phyloP scores from a whole-genome alignment of 1,140 invertebrate genomes.

The Sitodiplosis mosellana region DNA sequence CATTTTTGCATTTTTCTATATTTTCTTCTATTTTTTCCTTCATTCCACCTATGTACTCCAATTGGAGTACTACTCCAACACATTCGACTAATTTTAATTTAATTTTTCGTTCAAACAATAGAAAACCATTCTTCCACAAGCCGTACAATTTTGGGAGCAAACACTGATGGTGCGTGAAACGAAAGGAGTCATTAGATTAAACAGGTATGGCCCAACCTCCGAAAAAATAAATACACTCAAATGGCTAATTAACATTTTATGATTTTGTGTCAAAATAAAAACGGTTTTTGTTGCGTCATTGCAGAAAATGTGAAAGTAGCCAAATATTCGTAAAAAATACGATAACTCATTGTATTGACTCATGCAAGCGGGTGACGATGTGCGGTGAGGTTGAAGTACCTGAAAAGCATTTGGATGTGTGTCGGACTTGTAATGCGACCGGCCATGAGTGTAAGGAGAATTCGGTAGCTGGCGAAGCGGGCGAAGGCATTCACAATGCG shows the following conservation, averaged over 20 bases:
- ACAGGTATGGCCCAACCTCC: no score
- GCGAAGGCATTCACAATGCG: slow-evolving; percentile 59
- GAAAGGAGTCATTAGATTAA: slow-evolving; percentile 63
- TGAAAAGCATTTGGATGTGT: slow-evolving; percentile 45
- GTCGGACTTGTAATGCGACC: slow-evolving; percentile 66
- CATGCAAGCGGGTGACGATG: slow-evolving; percentile 68
- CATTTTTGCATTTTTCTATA: no score
- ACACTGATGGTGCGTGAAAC: slow-evolving; percentile 75
- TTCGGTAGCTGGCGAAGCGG: slow-evolving; percentile 22
- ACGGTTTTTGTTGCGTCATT: slow-evolving; percentile 10
- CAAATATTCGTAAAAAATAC: slow-evolving; percentile 68
- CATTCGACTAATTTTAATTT: neutral
- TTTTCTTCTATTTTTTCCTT: no score
- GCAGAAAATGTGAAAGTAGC: slow-evolving; percentile 59
- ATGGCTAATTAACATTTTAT: neutral
- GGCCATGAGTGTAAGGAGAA: slow-evolving; percentile 53
- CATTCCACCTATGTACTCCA: no score
- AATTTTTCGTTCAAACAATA: slow-evolving; percentile 20
- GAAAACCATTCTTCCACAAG: slow-evolving; percentile 78
- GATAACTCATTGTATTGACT: slow-evolving; percentile 71
- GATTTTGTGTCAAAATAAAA: neutral
- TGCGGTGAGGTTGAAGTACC: slow-evolving; percentile 90
- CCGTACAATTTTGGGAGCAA: slow-evolving; percentile 82
- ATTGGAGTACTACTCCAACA: no score
- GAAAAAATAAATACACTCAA: neutral